phyloP scores from a whole-genome alignment of 2,888 invertebrate genomes.

The Tanytarsus gracilentus region DNA sequence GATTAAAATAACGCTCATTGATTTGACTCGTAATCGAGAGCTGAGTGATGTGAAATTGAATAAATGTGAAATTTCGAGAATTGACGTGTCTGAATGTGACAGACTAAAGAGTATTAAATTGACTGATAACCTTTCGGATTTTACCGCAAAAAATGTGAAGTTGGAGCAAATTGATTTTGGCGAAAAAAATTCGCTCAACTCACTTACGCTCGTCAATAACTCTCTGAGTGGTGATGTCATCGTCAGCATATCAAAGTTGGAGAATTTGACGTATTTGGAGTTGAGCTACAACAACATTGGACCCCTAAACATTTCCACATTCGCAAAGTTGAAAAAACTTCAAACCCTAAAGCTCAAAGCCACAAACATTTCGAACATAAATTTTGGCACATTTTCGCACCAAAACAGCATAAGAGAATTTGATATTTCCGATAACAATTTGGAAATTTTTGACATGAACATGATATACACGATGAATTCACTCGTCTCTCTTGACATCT shows the following conservation, averaged over 20 bases:
- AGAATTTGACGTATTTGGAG: constrained; percentile 37
- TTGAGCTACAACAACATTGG: constrained; percentile 40
- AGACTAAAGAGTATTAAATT: background rate
- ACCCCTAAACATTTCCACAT: constrained; percentile 38
- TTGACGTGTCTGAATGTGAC: background rate
- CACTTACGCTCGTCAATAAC: background rate
- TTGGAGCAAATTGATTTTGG: background rate
- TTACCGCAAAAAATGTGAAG: constrained; percentile 11
- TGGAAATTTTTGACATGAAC: constrained; percentile 37
- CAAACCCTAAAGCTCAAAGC: constrained; percentile 36
- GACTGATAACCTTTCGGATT: background rate
- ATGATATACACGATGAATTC: constrained; percentile 37
- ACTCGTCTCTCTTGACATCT: constrained; percentile 36
- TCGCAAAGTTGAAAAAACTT: constrained; percentile 38
- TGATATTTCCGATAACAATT: constrained; percentile 38
- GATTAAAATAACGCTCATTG: background rate
- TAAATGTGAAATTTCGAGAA: background rate
- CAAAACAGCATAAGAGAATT: constrained; percentile 37
- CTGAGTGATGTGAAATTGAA: background rate
- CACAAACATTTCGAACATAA: constrained; percentile 36
- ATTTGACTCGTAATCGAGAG: background rate
- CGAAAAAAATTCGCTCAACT: background rate
- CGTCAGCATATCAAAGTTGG: constrained; percentile 37
- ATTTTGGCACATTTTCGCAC: constrained; percentile 42
- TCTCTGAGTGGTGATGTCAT: constrained; percentile 30